phyloP scores from a whole-genome alignment of 2,113 vertebrate species.

The Ceyx melanurus region DNA sequence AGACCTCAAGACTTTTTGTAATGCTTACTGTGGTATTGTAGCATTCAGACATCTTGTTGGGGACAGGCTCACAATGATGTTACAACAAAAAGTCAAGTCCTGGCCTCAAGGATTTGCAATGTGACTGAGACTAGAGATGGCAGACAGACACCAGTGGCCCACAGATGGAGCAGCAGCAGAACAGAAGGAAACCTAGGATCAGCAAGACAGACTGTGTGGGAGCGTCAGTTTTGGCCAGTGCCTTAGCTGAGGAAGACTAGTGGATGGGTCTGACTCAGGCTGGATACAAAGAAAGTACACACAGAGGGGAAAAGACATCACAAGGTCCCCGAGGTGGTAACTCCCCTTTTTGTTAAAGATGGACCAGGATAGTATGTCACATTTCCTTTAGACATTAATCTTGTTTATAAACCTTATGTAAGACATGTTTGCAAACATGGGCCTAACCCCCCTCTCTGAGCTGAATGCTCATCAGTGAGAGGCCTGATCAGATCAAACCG shows the following conservation, averaged over 20 bases:
- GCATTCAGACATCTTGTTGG: neutral
- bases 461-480: fast-evolving
- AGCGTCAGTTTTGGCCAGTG: neutral
- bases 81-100: neutral
- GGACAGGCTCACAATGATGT: neutral
- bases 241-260: neutral
- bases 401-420: neutral
- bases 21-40: neutral
- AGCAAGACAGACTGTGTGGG: neutral
- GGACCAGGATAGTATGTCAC: neutral
- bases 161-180: neutral
- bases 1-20: neutral
- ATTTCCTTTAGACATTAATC: neutral
- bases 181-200: neutral
- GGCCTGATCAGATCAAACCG: neutral
- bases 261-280: neutral
- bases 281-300: neutral
- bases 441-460: neutral
- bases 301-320: neutral
- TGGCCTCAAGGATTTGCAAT: neutral
- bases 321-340: neutral
- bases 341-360: neutral
- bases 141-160: neutral
- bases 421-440: neutral
- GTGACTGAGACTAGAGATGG: neutral